Conservation (phyloP, 2,797 vertebrate species). For the Nannoperca australis region DNA sequence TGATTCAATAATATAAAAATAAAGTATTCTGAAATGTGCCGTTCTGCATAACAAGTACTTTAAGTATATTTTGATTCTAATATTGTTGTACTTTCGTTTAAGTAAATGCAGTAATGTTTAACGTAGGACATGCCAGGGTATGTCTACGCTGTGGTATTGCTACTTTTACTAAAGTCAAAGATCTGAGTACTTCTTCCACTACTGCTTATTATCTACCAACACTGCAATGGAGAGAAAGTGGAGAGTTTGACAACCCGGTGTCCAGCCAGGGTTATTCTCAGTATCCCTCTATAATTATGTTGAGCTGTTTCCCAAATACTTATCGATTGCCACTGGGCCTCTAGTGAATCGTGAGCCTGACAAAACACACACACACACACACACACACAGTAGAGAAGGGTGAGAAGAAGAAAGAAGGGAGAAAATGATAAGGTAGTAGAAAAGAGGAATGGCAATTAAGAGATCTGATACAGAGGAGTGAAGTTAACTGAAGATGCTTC, state of each 20-base stretch:
- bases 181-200: background rate
- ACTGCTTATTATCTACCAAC: background rate
- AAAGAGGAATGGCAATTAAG: background rate
- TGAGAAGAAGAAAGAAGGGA: background rate
- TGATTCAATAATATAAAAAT: background rate
- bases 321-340: constrained; percentile 71
- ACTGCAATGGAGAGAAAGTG: constrained; percentile 27
- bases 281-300: constrained; percentile 77
- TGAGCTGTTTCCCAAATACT: constrained; percentile 77
- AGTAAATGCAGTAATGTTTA: too few species aligned
- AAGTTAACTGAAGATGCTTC: background rate
- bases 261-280: constrained; percentile 58
- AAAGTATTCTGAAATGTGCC: background rate
- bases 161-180: background rate
- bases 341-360: constrained; percentile 62
- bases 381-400: constrained; percentile 37
- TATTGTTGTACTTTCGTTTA: background rate
- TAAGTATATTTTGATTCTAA: background rate
- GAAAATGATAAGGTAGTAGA: background rate
- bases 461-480: background rate
- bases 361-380: constrained; percentile 29
- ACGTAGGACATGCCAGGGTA: background rate
- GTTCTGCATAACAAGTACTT: background rate
- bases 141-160: background rate
- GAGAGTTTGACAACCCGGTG: constrained; percentile 23